phyloP scores from a whole-genome alignment of 2,113 vertebrate species.

The Macquaria ambigua region DNA sequence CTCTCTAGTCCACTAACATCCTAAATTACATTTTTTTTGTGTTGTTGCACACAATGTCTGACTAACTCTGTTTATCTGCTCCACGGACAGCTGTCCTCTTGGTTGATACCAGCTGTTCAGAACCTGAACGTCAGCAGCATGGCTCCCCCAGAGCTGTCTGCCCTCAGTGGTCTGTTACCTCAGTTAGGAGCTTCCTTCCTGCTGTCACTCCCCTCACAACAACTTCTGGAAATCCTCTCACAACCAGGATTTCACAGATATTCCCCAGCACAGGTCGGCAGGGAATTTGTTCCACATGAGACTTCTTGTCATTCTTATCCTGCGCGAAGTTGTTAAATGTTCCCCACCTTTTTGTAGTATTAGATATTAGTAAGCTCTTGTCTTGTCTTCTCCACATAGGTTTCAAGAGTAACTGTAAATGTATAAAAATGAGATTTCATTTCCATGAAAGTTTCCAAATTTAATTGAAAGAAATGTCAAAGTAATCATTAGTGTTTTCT shows the following conservation, averaged over 20 bases:
- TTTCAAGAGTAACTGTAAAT: not conserved
- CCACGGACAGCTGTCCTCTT: constrained; percentile 85
- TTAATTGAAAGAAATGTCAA: not conserved
- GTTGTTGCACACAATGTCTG: not conserved
- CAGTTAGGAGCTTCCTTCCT: constrained; percentile 88
- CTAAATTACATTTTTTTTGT: not conserved
- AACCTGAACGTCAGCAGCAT: constrained; percentile 81
- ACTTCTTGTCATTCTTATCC: not conserved
- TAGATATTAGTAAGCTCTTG: not conserved
- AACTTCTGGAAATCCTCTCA: constrained; percentile 85
- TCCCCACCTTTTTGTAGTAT: not conserved
- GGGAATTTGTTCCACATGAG: not conserved
- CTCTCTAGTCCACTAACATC: not conserved
- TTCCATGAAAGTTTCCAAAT: not conserved
- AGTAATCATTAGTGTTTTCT: not conserved
- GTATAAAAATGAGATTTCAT: not conserved
- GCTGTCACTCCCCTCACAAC: constrained; percentile 81
- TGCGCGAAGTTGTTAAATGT: not conserved
- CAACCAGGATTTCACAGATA: constrained; percentile 79
- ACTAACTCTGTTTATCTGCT: constrained; percentile 31
- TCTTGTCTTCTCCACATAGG: not conserved
- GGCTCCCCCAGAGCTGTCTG: constrained; percentile 77
- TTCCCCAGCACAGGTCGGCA: constrained; percentile 87
- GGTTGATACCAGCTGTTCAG: constrained; percentile 84
- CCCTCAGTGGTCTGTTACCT: constrained; percentile 85